A percentile compares a stretch with the other conserved stretches of the same genome.
Evolutionary conservation across 2,113 vertebrate genomes (phyloP).

Genomic region (Larimichthys crocea): DNA sequence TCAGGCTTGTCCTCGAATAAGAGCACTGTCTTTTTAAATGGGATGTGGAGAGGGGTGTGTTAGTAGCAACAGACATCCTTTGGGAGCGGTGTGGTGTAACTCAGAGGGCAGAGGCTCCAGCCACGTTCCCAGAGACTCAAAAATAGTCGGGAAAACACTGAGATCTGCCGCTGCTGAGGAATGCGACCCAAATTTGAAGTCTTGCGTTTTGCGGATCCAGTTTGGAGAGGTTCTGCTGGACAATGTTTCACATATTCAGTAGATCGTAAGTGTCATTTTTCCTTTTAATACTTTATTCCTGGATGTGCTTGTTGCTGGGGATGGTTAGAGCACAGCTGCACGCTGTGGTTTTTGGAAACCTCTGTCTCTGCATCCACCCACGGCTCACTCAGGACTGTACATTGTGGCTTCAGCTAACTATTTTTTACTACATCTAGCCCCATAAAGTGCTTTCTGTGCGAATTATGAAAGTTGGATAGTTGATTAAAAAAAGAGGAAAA

Average conservation of each 20-base stretch:
- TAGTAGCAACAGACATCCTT: slow-evolving; percentile 79
- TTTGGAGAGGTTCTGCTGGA: slow-evolving; percentile 50
- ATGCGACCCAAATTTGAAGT: slow-evolving; percentile 68
- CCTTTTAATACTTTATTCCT: slow-evolving; percentile 30
- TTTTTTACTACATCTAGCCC: slow-evolving; percentile 2
- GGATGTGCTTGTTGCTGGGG: slow-evolving; percentile 17
- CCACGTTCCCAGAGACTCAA: slow-evolving; percentile 70
- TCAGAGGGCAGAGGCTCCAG: slow-evolving; percentile 74
- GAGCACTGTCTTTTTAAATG: slow-evolving; percentile 86
- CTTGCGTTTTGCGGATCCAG: slow-evolving; percentile 62
- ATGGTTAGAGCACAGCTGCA: slow-evolving; percentile 57
- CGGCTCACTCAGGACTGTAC: slow-evolving; percentile 10
- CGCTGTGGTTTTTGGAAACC: slow-evolving; percentile 44
- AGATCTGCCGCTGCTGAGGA: slow-evolving; percentile 61
- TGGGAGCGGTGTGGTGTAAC: slow-evolving; percentile 78
- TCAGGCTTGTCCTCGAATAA: slow-evolving; percentile 45
- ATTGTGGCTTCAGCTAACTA: background rate
- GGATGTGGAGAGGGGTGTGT: slow-evolving; percentile 84
- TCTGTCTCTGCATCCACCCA: slow-evolving; percentile 56
- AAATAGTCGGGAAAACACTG: slow-evolving; percentile 70
- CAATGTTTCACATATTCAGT: slow-evolving; percentile 83
- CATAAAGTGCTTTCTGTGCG: slow-evolving; percentile 7
- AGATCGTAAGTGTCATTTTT: slow-evolving; percentile 77
- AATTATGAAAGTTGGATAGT: slow-evolving; percentile 4
- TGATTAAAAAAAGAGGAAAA: slow-evolving; percentile 25